These are phyloP conservation scores for Helogale parvula DNA, from an alignment of 2,113 vertebrate species.

Conservation along the genomic window DNA sequence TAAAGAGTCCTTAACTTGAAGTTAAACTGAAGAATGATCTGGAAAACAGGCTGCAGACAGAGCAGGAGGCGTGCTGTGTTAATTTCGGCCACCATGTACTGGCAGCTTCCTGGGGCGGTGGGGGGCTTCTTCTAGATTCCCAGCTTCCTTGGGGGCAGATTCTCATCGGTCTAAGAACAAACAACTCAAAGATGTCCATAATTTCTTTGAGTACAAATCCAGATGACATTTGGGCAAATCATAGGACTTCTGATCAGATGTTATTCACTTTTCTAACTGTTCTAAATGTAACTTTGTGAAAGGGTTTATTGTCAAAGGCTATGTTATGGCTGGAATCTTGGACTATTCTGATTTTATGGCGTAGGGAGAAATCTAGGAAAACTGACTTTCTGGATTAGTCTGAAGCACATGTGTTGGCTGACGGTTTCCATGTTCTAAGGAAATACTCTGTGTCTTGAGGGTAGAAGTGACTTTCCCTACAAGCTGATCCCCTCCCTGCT, in stretches of 20 bases:
- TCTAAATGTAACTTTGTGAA: neutral
- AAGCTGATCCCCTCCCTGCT: neutral
- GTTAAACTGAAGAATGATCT: neutral
- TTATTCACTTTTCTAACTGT: neutral
- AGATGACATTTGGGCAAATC: neutral
- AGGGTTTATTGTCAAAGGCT: neutral
- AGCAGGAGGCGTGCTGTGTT: neutral
- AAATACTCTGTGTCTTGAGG: neutral
- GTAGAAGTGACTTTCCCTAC: neutral
- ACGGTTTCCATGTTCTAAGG: neutral
- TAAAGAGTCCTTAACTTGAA: neutral
- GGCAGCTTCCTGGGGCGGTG: neutral
- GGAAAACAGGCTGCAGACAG: neutral
- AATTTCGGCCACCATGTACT: fast-evolving
- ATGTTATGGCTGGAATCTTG: neutral
- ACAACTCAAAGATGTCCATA: neutral
- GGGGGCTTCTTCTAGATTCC: neutral
- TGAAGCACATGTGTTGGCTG: neutral
- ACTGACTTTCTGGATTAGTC: neutral
- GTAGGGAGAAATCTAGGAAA: neutral
- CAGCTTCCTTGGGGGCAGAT: neutral
- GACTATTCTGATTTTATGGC: neutral
- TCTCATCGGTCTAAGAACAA: neutral
- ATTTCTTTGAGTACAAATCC: neutral
- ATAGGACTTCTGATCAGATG: neutral